These are phyloP conservation scores for Pardosa pseudoannulata DNA, from an alignment of 2,888 invertebrate species.

Conservation along the genomic window DNA sequence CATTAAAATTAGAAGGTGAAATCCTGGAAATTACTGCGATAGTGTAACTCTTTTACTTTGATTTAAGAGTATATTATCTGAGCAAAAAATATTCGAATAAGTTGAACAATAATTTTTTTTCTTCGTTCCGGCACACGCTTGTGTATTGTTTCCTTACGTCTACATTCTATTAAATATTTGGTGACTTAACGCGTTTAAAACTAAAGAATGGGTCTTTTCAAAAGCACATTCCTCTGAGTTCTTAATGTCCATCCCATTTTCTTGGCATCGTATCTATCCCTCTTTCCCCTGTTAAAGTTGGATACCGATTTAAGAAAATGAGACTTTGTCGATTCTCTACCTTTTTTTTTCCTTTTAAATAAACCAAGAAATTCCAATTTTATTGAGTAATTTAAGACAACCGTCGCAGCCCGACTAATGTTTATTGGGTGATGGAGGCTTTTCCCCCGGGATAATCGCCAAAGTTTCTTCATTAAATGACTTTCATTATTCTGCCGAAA, in stretches of 20 bases:
- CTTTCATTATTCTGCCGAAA: no score
- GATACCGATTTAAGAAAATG: not conserved
- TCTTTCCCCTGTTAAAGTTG: not conserved
- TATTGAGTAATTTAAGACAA: not conserved
- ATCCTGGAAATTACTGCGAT: no score
- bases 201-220: no score
- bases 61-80: no score
- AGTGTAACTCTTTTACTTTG: no score
- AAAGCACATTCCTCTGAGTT: not conserved
- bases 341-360: not conserved
- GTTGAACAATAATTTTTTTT: no score
- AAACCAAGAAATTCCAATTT: not conserved
- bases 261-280: not conserved
- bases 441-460: not conserved
- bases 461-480: slow-evolving; percentile 8
- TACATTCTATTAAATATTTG: no score
- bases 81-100: no score
- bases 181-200: no score
- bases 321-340: not conserved
- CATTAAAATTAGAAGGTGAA: no score
- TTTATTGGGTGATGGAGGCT: not conserved
- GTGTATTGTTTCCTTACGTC: no score
- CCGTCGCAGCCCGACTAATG: not conserved
- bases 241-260: not conserved
- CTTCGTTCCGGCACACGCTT: no score